Conservation (phyloP, 2,797 vertebrate species). For the Aeoliscus strigatus region DNA sequence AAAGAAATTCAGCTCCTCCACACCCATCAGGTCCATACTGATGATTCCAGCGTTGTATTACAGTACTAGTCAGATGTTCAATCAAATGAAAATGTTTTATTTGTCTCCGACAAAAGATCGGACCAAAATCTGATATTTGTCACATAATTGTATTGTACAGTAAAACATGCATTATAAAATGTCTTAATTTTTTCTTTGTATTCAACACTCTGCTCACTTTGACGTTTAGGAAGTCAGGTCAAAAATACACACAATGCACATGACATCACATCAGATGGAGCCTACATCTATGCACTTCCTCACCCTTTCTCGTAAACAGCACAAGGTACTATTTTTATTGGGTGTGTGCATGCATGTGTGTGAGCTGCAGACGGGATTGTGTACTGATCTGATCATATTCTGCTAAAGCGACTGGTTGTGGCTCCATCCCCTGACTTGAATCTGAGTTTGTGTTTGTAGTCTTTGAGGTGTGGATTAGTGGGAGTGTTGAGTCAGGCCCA, state of each 20-base stretch:
- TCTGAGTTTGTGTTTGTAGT: constrained; percentile 60
- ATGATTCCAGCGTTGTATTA: no score
- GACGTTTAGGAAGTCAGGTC: constrained; percentile 31
- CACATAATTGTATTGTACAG: not conserved
- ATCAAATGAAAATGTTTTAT: no score
- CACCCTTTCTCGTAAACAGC: not conserved
- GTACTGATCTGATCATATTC: constrained; percentile 33
- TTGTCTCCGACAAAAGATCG: no score
- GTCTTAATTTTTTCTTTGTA: not conserved
- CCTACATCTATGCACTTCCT: not conserved
- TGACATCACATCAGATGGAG: constrained; percentile 30
- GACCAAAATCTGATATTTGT: no score
- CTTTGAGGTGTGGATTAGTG: constrained; percentile 67
- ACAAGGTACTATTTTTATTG: not conserved
- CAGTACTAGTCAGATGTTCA: no score
- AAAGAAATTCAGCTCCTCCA: no score
- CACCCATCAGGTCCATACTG: no score
- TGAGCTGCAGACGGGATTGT: constrained; percentile 7
- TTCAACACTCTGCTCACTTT: constrained; percentile 25
- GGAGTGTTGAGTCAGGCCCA: constrained; percentile 62
- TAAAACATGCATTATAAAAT: not conserved
- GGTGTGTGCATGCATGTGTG: not conserved
- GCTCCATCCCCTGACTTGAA: constrained; percentile 49
- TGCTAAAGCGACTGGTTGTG: constrained; percentile 37
- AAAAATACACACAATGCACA: constrained; percentile 26